Conservation (phyloP, 2,113 vertebrate genomes). For the Chaenogobius annularis region DNA sequence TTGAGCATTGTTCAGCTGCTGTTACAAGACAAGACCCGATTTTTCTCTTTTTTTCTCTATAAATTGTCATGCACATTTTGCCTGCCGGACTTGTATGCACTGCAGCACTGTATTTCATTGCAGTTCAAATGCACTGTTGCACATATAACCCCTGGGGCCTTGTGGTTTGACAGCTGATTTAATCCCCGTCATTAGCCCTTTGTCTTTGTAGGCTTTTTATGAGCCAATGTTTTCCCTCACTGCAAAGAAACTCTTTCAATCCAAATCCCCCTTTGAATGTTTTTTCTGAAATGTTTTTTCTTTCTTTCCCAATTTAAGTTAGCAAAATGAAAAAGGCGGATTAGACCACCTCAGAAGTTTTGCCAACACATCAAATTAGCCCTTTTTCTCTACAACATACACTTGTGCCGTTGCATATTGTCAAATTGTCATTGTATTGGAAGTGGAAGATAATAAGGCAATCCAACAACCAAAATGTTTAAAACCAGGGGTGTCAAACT, state of each 20-base stretch:
- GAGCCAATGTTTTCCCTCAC: not conserved
- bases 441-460: conserved; percentile 12
- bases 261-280: not conserved
- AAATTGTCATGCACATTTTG: no score
- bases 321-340: not conserved
- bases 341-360: not conserved
- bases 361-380: not conserved
- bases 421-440: not conserved
- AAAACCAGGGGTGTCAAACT: no score
- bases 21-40: no score
- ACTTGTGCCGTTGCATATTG: not conserved
- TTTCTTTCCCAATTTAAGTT: not conserved
- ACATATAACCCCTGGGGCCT: not conserved
- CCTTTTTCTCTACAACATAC: not conserved
- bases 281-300: not conserved
- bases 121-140: not conserved
- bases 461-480: not conserved
- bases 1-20: no score
- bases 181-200: not conserved
- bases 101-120: not conserved
- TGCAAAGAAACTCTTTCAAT: not conserved
- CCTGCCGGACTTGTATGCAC: no score
- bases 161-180: conserved; percentile 1
- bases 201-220: not conserved
- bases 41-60: no score